phyloP scores from a whole-genome alignment of 2,888 invertebrate genomes.

The Clunio marinus region DNA sequence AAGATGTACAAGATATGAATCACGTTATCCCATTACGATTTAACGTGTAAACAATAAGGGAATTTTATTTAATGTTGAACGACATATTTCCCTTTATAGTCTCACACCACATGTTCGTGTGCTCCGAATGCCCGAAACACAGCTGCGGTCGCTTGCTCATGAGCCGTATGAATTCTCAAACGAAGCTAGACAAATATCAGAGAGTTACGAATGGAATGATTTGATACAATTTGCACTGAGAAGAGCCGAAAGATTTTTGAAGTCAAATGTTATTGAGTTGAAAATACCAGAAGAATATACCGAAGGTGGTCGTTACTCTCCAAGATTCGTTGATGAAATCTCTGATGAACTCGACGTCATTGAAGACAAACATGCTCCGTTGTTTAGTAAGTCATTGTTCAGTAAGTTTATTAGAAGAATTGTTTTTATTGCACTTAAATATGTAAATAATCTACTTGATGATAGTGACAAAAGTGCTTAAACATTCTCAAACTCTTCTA shows the following conservation, averaged over 20 bases:
- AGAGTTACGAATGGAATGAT: slow-evolving; percentile 77
- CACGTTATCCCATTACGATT: neutral
- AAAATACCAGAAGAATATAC: slow-evolving; percentile 71
- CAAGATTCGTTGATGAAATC: slow-evolving; percentile 77
- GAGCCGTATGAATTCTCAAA: slow-evolving; percentile 72
- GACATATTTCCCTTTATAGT: slow-evolving; percentile 44
- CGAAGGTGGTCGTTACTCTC: slow-evolving; percentile 68
- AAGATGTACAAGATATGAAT: no score
- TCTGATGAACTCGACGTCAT: slow-evolving; percentile 77
- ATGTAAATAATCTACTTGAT: no score
- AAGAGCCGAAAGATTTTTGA: slow-evolving; percentile 70
- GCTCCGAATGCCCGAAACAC: slow-evolving; percentile 63
- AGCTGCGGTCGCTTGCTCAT: slow-evolving; percentile 63
- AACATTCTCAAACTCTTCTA: no score
- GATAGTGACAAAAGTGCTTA: no score
- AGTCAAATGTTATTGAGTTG: slow-evolving; percentile 72
- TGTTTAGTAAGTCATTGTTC: slow-evolving; percentile 81
- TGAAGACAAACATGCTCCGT: slow-evolving; percentile 74
- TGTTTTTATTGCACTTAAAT: no score
- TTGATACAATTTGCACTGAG: slow-evolving; percentile 71
- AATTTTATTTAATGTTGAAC: neutral
- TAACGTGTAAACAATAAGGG: neutral
- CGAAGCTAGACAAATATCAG: slow-evolving; percentile 57
- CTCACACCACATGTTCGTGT: slow-evolving; percentile 69
- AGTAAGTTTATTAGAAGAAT: no score